phyloP scores from a whole-genome alignment of 2,888 invertebrate genomes.

The Pterostichus madidus region DNA sequence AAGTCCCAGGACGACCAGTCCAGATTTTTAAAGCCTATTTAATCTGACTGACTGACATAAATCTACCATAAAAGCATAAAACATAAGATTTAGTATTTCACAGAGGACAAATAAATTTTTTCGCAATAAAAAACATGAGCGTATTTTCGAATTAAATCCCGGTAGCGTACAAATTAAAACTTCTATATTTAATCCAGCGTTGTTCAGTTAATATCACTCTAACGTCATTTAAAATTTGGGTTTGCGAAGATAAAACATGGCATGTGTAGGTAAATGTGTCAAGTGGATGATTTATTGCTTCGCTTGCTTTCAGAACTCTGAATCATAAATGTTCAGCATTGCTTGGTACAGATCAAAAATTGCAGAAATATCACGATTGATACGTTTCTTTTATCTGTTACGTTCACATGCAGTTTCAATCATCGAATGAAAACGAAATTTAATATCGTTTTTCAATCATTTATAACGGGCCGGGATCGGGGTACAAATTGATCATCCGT shows the following conservation, averaged over 20 bases:
- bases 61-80: slow-evolving; percentile 19
- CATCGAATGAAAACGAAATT: background rate
- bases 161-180: slow-evolving; percentile 5
- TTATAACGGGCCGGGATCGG: too few relatives aligned
- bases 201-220: slow-evolving; percentile 24
- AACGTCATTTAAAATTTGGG: slow-evolving; percentile 19
- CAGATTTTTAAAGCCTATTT: background rate
- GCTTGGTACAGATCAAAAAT: background rate
- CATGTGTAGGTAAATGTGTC: slow-evolving; percentile 38
- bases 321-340: slow-evolving; percentile 5
- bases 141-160: background rate
- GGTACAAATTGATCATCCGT: too few relatives aligned
- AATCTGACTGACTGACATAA: slow-evolving; percentile 2
- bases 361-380: slow-evolving; percentile 26
- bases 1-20: too few relatives aligned
- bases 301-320: background rate
- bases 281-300: slow-evolving; percentile 29
- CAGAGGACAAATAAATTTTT: slow-evolving; percentile 4
- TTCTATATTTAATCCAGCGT: slow-evolving; percentile 15
- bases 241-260: slow-evolving; percentile 29
- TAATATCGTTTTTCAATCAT: too few relatives aligned
- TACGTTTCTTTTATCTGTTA: background rate
- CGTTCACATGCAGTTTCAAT: background rate
- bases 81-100: slow-evolving; percentile 29
- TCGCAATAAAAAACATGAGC: slow-evolving; percentile 16